Base-by-base conservation (phyloP, 1,140 invertebrate genomes). In the Heliconius nattereri region DNA sequence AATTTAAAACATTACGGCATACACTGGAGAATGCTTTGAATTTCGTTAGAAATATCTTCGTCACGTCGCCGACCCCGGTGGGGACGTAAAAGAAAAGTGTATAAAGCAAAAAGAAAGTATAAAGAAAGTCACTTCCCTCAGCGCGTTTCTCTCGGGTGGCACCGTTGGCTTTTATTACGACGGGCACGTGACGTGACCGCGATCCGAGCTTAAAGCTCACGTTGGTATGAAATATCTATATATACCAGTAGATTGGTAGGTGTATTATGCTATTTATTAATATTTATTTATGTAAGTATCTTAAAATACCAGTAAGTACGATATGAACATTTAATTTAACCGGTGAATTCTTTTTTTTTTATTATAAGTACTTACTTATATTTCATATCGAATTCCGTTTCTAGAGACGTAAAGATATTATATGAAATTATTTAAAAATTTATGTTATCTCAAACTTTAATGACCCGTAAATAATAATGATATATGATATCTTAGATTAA, bases 101-200 rank as follows among this genome's bases (percentile, higher is more conserved):
- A 87, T 89, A 91, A 90, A 89, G 86, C 84, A 84, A 85, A 89
- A 89, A 90, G 85, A 85, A 91, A 85, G 82, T 85, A 85, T 89
- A 89, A 88, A 90, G 89, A 91, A 91, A 90, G 89, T 87, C 83
- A 83, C 87, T 90, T 91, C 86, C 85, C 86, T 86, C 81, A 85
- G 89, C 87, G 83, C 81, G 84, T 85, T 88, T 84, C 82, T 81
- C 76, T 77, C 76, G 76, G 66, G 78, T 82, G 82, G 82, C 83
- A 84, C 81, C 76, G 84, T 78, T 84, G 86, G 83, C 78, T 90
- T 91, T 91, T 91, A 92, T 92, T 91, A 89, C 89, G 66, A 60
- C 70, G 79, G 85, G 88, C 91, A 91, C 91, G 91, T 93, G 91
- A 93, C 87, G 83, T 77, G 86, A 83, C 87, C 79, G 72, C 85